Percentiles rank a stretch among this genome's conserved stretches.
Conservation (phyloP, 2,888 invertebrate genomes). For the Heliconius ismenius region DNA sequence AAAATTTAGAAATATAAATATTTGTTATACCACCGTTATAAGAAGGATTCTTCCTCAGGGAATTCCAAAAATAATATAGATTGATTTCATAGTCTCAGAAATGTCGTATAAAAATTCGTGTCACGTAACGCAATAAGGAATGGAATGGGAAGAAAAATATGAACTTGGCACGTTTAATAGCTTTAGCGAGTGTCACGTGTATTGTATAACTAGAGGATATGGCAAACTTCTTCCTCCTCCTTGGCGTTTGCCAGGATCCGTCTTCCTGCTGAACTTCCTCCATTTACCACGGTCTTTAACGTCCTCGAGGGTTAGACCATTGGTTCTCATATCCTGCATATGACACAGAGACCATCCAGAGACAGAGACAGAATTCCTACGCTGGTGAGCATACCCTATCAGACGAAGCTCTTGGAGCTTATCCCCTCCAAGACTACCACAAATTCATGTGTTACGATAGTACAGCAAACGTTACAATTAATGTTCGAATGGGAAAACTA, state of each 20-base stretch:
- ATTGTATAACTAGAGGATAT: constrained; percentile 17
- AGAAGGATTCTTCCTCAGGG: constrained; percentile 42
- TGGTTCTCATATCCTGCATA: no score
- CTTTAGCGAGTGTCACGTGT: not conserved
- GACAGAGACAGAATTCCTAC: no score
- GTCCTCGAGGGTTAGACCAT: no score
- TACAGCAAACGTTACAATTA: constrained; percentile 60
- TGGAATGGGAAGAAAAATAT: constrained; percentile 49
- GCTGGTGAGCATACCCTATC: no score
- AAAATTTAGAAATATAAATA: constrained; percentile 53
- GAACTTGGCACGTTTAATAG: constrained; percentile 10
- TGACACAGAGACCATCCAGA: no score
- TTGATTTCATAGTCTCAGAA: constrained; percentile 59
- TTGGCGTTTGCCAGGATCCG: no score
- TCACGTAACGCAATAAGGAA: constrained; percentile 64
- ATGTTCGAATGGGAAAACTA: constrained; percentile 64
- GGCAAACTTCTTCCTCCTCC: constrained; percentile 43
- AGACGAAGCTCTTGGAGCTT: no score
- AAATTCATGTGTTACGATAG: not conserved
- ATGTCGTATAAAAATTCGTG: constrained; percentile 53
- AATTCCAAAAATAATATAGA: constrained; percentile 55
- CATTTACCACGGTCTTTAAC: no score
- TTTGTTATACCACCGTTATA: constrained; percentile 55
- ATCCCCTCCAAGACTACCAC: no score
- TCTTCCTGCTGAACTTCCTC: no score